A percentile compares a stretch with the other conserved stretches of the same genome.
Conservation (phyloP, 2,888 invertebrate species). For the Abrostola tripartita region DNA sequence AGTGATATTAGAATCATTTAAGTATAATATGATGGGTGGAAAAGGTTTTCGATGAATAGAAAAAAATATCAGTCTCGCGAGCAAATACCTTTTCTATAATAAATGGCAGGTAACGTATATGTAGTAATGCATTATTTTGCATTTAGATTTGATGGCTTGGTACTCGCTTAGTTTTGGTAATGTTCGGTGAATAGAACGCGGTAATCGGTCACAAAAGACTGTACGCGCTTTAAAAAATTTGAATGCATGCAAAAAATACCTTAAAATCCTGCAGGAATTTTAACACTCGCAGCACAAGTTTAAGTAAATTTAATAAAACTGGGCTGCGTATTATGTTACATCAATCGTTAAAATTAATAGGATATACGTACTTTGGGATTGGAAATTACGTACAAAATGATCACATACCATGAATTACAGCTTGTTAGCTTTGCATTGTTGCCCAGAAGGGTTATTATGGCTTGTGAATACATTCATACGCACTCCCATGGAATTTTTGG, state of each 20-base stretch:
- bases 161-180: too few relatives aligned
- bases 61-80: too few relatives aligned
- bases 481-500: constrained; percentile 25
- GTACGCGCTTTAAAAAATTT: constrained; percentile 23
- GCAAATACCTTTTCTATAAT: too few relatives aligned
- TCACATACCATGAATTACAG: constrained; percentile 19
- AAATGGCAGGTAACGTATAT: too few relatives aligned
- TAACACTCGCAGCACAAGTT: constrained; percentile 23
- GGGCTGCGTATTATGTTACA: constrained; percentile 28
- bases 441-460: constrained; percentile 18
- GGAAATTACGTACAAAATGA: constrained; percentile 18
- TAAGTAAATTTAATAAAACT: constrained; percentile 50
- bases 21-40: too few relatives aligned
- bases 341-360: constrained; percentile 22
- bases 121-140: too few relatives aligned
- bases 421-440: constrained; percentile 27
- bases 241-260: constrained; percentile 41
- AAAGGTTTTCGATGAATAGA: too few relatives aligned
- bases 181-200: constrained; percentile 9
- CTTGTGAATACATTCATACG: constrained; percentile 33
- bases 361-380: constrained; percentile 12
- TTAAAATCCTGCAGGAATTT: constrained; percentile 38
- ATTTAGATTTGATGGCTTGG: too few relatives aligned
- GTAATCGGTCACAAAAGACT: constrained; percentile 29
- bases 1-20: too few relatives aligned